Conservation (phyloP, 2,888 invertebrate genomes). For the Pyralis farinalis region DNA sequence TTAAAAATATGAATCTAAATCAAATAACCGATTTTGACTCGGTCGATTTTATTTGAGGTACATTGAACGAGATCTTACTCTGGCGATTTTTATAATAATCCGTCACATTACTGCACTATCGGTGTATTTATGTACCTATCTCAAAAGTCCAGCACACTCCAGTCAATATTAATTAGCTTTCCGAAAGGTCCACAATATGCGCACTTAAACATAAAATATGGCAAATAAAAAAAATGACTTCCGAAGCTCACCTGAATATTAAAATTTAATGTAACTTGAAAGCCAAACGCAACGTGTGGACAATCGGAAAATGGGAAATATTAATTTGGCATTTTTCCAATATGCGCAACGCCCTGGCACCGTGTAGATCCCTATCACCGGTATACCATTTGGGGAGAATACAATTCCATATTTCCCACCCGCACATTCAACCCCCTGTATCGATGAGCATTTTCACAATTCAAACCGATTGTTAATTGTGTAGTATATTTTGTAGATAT, state of each 20-base stretch:
- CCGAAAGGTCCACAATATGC: constrained; percentile 15
- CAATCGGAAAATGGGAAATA: constrained; percentile 30
- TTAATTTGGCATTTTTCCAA: constrained; percentile 35
- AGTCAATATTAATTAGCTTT: background rate
- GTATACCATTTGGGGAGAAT: constrained; percentile 19
- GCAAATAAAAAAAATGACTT: constrained; percentile 8
- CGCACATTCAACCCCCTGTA: background rate
- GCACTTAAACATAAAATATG: constrained; percentile 6
- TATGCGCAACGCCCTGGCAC: constrained; percentile 35
- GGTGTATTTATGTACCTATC: constrained; percentile 4
- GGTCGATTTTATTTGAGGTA: background rate
- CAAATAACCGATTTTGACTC: background rate
- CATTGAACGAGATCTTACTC: constrained; percentile 58
- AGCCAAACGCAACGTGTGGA: constrained; percentile 19
- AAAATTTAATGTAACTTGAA: constrained; percentile 15
- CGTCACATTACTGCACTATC: constrained; percentile 28
- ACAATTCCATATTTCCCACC: constrained; percentile 8
- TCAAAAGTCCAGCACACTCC: constrained; percentile 11
- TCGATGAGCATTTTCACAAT: background rate
- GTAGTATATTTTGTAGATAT: too few relatives aligned
- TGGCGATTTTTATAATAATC: constrained; percentile 25
- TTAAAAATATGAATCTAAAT: background rate
- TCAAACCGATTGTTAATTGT: too few relatives aligned
- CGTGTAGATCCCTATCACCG: constrained; percentile 42
- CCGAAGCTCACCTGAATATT: constrained; percentile 10